Conservation (phyloP, 30 jellyfish, hydroid and myxozoan species). For the Mastigias papua region DNA sequence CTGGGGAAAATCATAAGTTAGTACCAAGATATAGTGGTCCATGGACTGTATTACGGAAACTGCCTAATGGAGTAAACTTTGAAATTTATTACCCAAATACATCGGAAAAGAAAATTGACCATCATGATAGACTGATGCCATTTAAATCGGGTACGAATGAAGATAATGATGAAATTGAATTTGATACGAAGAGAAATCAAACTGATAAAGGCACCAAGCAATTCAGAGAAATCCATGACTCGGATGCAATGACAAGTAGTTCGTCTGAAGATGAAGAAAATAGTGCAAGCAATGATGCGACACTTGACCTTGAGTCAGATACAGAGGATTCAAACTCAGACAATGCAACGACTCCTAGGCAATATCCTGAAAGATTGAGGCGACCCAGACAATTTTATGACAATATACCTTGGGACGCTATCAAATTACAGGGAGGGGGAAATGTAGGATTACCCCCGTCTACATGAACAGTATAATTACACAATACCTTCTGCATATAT, state of each 20-base stretch:
- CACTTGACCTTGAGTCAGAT: not conserved
- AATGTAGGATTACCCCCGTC: slow-evolving; percentile 28
- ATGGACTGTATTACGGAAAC: slow-evolving; percentile 14
- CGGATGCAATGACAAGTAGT: not conserved
- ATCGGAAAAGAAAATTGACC: slow-evolving; percentile 26
- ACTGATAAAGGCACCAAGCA: not conserved
- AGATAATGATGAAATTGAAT: not conserved
- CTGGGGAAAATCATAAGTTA: slow-evolving; percentile 15
- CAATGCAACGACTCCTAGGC: not conserved
- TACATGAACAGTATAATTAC: not conserved
- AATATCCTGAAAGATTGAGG: not conserved
- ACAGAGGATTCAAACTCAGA: slow-evolving; percentile 7
- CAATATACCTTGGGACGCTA: slow-evolving; percentile 39
- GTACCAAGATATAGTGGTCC: slow-evolving; percentile 37
- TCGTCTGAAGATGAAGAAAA: not conserved
- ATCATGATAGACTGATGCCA: slow-evolving; percentile 31
- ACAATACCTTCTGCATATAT: not conserved
- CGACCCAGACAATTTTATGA: slow-evolving; percentile 22
- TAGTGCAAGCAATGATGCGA: not conserved
- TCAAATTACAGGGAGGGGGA: slow-evolving; percentile 32
- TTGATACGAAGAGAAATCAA: not conserved
- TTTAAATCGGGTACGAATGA: not conserved
- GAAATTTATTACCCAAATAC: not conserved
- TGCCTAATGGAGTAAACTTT: slow-evolving; percentile 32
- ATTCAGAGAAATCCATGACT: not conserved